Evolutionary conservation across 2,888 invertebrate species (phyloP).

Genomic region (Palloptera scutellata): DNA sequence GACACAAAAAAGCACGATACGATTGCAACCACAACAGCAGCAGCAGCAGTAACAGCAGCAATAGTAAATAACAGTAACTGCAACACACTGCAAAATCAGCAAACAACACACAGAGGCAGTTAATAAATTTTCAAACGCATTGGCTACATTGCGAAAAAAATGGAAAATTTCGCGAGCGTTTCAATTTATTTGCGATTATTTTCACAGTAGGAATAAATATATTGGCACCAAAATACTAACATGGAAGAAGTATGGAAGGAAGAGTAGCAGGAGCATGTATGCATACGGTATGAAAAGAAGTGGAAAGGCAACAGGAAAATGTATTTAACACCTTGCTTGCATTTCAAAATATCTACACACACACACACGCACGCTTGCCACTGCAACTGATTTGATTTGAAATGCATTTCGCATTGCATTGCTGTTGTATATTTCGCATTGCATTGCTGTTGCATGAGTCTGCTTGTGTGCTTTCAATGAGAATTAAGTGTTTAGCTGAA

Average conservation of each 20-base stretch:
- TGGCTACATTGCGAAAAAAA: constrained; percentile 9
- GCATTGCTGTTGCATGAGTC: neutral
- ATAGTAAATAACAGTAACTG: constrained; percentile 17
- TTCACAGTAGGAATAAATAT: constrained; percentile 22
- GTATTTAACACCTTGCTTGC: constrained; percentile 30
- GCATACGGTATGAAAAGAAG: neutral
- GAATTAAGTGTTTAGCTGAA: constrained; percentile 4
- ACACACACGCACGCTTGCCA: neutral
- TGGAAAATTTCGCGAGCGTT: constrained; percentile 34
- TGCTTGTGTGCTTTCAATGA: neutral
- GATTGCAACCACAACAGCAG: constrained; percentile 9
- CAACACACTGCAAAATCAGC: neutral
- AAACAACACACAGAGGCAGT: constrained; percentile 21
- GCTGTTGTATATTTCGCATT: neutral
- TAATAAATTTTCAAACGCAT: constrained; percentile 26
- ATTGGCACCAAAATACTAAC: constrained; percentile 15
- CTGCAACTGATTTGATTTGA: constrained; percentile 22
- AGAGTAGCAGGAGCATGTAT: neutral
- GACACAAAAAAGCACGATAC: too few relatives aligned
- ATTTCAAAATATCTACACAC: constrained; percentile 5
- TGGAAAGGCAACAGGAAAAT: constrained; percentile 3
- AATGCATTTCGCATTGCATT: constrained; percentile 13
- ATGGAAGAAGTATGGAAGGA: constrained; percentile 3
- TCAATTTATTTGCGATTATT: constrained; percentile 36
- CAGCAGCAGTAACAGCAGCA: constrained; percentile 18